Conservation (phyloP, 2,113 vertebrate genomes). For the Lepisosteus osseus region DNA sequence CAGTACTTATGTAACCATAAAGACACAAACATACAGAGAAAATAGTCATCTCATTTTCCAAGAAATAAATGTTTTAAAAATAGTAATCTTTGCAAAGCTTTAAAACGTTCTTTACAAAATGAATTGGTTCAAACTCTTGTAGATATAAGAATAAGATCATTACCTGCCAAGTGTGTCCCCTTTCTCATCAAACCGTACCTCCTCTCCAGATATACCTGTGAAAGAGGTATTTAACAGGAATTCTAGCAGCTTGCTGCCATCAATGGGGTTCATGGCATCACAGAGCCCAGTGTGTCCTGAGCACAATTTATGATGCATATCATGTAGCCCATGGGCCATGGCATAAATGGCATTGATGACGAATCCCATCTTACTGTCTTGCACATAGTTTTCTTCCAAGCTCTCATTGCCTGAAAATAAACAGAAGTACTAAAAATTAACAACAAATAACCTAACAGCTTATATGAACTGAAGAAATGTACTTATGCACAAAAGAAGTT, state of each 20-base stretch:
- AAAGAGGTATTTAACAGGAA: slow-evolving; percentile 92
- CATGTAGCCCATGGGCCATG: slow-evolving; percentile 94
- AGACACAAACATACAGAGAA: too few relatives aligned
- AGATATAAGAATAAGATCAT: slow-evolving; percentile 5
- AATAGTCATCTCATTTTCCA: too few relatives aligned
- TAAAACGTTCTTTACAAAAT: too few relatives aligned
- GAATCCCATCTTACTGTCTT: slow-evolving; percentile 99
- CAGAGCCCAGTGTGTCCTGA: slow-evolving; percentile 82
- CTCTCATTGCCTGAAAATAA: slow-evolving; percentile 81
- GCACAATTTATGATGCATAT: slow-evolving; percentile 88
- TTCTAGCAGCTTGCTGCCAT: slow-evolving; percentile 92
- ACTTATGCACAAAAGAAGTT: too few relatives aligned
- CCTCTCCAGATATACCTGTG: slow-evolving; percentile 88
- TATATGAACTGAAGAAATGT: too few relatives aligned
- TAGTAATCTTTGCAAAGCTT: too few relatives aligned
- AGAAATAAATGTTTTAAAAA: too few relatives aligned
- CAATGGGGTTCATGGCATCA: slow-evolving; percentile 92
- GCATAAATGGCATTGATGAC: slow-evolving; percentile 98
- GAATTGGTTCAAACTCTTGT: too few relatives aligned
- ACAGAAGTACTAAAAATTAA: background rate
- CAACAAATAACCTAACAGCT: too few relatives aligned
- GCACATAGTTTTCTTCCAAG: slow-evolving; percentile 92
- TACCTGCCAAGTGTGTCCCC: slow-evolving; percentile 97
- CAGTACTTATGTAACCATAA: too few relatives aligned
- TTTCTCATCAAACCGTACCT: slow-evolving; percentile 95